Conservation (phyloP, 2,888 invertebrate species). For the Sabatieria punctata region DNA sequence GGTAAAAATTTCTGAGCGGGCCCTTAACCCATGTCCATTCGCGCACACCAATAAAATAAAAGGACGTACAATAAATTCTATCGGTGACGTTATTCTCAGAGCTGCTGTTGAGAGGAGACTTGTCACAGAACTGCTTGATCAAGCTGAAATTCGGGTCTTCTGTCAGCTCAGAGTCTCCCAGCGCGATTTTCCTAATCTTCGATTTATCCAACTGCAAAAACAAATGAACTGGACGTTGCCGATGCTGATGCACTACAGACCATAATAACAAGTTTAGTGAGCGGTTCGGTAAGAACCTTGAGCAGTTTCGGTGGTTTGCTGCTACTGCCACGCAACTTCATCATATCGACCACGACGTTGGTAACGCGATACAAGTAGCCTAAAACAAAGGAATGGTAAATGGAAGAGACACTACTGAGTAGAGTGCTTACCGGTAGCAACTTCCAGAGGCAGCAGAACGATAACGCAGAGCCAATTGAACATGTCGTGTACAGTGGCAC, state of each 20-base stretch:
- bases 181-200: conserved; percentile 3
- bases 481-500: no score
- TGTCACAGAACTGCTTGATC: conserved; percentile 1
- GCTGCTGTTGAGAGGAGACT: no score
- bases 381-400: conserved; percentile 4
- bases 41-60: no score
- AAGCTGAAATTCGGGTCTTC: not conserved
- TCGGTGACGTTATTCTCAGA: no score
- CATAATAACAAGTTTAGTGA: conserved; percentile 19
- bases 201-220: conserved; percentile 5
- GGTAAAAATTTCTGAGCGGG: no score
- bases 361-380: conserved; percentile 19
- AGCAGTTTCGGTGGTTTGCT: conserved; percentile 14
- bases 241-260: conserved; percentile 13
- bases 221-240: not conserved
- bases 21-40: no score
- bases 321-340: conserved; percentile 16
- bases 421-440: conserved; percentile 23
- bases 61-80: no score
- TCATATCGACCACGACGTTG: conserved; percentile 17
- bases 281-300: conserved; percentile 20
- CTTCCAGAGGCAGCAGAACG: conserved; percentile 36
- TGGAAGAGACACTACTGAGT: no score
- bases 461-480: no score
- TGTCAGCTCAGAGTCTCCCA: conserved; percentile 10